Evolutionary conservation across 2,113 vertebrate genomes (phyloP), one percentile per base, ranked within the genome.

Genomic region (Thymallus thymallus): DNA sequence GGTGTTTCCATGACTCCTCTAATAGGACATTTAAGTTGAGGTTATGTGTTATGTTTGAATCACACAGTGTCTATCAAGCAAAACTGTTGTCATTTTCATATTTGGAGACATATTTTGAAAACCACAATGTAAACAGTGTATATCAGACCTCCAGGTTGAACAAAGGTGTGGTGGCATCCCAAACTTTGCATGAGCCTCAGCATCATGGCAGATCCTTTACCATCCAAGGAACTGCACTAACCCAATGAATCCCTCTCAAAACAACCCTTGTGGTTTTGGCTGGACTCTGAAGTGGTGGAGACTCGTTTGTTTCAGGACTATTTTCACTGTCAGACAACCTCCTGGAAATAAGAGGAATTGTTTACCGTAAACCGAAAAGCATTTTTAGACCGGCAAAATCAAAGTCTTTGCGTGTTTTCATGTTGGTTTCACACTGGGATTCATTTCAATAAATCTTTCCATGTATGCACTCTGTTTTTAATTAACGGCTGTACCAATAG

Each of bases 121-220:
- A 75, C 81, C 75, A 46, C 79, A 85, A 18, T 64, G 12, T 80
- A 82, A 88, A 86, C 76, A 81, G 48, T 20, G 76, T 24, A 71
- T 80, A 45, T 80, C 41, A 65, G 60, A 72, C 51, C 80, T 79
- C 32, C 51, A 26, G 35, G 68, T 68, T 81, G 74, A 76, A 29
- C 18, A 63, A 73, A 79, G 81, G 80, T 83, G 76, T 46, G 24
- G 45, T 66, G 41, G 61, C 62, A n/a, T 66, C 30, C 18, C 16
- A 20, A 29, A 6, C 69, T 77, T 79, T 74, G 82, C 58, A 23
- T 76, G 78, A 83, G 78, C 41, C 65, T 76, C 24, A 12, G 76
- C 46, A 62, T 75, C 29, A 9, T 20, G 41, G 35, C 69, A 51
- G 69, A 81, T 85, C 82, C 68, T 46, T 78, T 72, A 63, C 74